phyloP scores from a whole-genome alignment of 64 coral and sea anemone genomes.

The Montipora sp. region DNA sequence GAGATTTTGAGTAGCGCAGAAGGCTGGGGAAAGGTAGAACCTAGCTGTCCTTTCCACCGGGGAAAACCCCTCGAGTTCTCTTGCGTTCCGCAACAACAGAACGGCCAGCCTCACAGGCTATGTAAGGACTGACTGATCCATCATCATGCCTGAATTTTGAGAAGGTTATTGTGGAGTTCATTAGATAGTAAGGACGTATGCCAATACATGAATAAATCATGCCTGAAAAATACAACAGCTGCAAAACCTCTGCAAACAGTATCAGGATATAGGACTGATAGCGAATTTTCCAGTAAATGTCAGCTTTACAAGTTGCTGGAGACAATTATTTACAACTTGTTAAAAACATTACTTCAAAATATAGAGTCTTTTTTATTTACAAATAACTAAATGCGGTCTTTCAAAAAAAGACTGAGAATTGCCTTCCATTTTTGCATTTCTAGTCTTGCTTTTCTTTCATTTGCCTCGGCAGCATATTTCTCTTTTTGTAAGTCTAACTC shows the following conservation, averaged over 20 bases:
- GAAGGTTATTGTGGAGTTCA: background rate
- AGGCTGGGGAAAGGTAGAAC: too few relatives aligned
- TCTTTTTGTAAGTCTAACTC: slow-evolving; percentile 32
- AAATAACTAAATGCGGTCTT: slow-evolving; percentile 2
- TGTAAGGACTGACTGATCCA: background rate
- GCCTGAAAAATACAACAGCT: background rate
- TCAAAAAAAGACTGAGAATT: slow-evolving; percentile 31
- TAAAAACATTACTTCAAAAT: background rate
- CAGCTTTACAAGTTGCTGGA: background rate
- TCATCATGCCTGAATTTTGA: background rate
- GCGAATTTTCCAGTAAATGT: background rate
- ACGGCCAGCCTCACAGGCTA: too few relatives aligned
- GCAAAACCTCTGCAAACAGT: background rate
- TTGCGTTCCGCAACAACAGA: too few relatives aligned
- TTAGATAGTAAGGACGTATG: background rate
- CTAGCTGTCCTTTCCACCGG: too few relatives aligned
- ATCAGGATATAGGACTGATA: background rate
- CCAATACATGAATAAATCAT: background rate
- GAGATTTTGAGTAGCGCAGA: too few relatives aligned
- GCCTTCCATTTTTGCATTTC: slow-evolving; percentile 25
- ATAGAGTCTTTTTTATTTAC: background rate
- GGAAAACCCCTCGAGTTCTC: too few relatives aligned
- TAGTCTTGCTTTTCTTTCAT: slow-evolving; percentile 19
- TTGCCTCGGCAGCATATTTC: background rate
- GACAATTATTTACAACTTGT: background rate